A percentile compares a stretch with the other conserved stretches of the same genome.
Evolutionary conservation across 2,797 vertebrate genomes (phyloP).

Genomic region (Phrynocephalus forsythii): DNA sequence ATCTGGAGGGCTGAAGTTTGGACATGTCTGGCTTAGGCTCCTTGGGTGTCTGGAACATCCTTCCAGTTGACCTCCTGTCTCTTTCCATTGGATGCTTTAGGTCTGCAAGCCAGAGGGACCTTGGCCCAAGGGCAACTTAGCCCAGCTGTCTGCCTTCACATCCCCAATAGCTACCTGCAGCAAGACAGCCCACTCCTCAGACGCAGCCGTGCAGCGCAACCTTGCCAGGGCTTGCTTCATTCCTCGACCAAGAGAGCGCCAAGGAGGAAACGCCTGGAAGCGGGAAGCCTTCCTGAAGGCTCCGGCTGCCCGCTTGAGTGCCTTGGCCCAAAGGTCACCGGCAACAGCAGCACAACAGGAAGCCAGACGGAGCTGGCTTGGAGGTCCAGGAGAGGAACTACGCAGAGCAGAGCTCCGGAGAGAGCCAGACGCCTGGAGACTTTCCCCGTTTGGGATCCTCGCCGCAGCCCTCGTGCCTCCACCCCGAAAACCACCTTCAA

Average conservation of each 20-base stretch:
- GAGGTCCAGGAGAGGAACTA: slow-evolving; percentile 14
- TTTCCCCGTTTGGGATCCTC: neutral
- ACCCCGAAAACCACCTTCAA: slow-evolving; percentile 63
- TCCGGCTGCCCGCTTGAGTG: slow-evolving; percentile 3
- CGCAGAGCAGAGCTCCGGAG: neutral
- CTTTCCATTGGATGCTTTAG: neutral
- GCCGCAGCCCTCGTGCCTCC: slow-evolving; percentile 5
- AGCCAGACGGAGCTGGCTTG: slow-evolving; percentile 47
- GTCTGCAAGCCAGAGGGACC: neutral
- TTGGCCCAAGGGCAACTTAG: neutral
- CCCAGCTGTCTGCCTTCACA: no score
- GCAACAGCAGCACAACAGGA: slow-evolving; percentile 71
- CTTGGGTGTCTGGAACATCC: no score
- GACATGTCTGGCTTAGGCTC: neutral
- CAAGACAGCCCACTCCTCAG: neutral
- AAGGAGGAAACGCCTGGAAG: slow-evolving; percentile 69
- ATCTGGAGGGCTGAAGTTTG: no score
- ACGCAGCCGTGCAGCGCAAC: neutral
- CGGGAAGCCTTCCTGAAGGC: slow-evolving; percentile 66
- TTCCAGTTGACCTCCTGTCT: no score
- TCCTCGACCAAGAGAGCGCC: neutral
- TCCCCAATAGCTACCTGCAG: no score
- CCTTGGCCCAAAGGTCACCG: slow-evolving; percentile 64
- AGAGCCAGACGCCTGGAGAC: neutral
- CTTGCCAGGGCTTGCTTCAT: slow-evolving; percentile 35